Conservation (phyloP, 2,888 invertebrate species). For the Drosophila nr. perissopoda region DNA sequence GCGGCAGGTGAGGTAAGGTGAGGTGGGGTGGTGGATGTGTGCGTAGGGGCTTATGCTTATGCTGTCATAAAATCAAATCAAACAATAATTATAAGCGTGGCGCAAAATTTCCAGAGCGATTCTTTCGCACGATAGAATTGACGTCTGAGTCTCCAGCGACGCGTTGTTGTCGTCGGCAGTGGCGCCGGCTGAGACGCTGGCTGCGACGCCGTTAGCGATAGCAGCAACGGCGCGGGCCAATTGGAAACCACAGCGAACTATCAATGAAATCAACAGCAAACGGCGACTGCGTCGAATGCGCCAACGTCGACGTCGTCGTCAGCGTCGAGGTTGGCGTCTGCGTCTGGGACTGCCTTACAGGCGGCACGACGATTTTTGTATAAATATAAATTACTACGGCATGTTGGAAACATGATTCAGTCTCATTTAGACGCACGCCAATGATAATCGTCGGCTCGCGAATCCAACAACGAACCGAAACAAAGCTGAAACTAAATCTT, state of each 20-base stretch:
- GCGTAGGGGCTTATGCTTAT: conserved; percentile 4
- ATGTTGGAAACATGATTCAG: conserved; percentile 69
- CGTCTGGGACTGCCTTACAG: conserved; percentile 63
- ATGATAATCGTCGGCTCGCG: conserved; percentile 69
- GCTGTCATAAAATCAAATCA: conserved; percentile 58
- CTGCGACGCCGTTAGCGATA: conserved; percentile 2
- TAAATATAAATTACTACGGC: conserved; percentile 75
- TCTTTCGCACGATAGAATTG: conserved; percentile 50
- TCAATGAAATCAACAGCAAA: conserved; percentile 27
- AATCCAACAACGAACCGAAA: conserved; percentile 12
- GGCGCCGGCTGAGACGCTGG: conserved; percentile 6
- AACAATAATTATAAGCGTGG: conserved; percentile 65
- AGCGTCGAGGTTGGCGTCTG: conserved; percentile 23
- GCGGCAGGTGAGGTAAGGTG: background rate
- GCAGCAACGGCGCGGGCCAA: conserved; percentile 15
- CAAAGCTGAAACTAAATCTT: background rate
- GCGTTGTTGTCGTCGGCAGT: background rate
- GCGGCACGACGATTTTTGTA: conserved; percentile 62
- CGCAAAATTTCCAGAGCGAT: conserved; percentile 42
- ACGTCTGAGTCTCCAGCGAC: conserved; percentile 34
- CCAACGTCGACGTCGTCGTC: conserved; percentile 5
- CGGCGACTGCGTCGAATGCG: background rate
- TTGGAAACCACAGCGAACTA: conserved; percentile 24
- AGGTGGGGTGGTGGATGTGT: background rate
- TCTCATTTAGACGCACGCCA: conserved; percentile 73